Base-by-base conservation (phyloP, 2,113 vertebrate species). In the Platichthys flesus region DNA sequence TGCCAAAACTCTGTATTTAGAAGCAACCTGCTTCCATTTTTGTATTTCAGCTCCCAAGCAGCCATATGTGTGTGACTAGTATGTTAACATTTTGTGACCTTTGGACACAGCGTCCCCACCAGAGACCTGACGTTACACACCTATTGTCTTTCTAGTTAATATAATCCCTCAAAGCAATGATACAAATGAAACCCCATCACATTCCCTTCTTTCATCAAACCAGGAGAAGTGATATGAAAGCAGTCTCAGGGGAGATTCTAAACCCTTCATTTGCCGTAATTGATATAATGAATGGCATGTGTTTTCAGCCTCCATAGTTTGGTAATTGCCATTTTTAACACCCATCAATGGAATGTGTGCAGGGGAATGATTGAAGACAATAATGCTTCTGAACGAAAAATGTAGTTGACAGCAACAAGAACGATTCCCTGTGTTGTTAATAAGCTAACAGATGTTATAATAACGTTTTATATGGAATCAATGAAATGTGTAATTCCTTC, bases 241-340 rank as follows among this genome's bases (percentile, higher is more conserved):
- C 80, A 76, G 82, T 91, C 93, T 89, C 92, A 42, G 59, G 92
- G 92, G 93, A 92, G 78, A 86, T 84, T 86, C 91, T 86, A 90
- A 93, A 91, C 90, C 85, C 90, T 89, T 90, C 89, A 78, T 92
- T 92, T 93, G 86, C 85, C 81, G 88, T 95, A 94, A 94, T 95
- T 95, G 93, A 92, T 93, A 87, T 93, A 93, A 95, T 93, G 91
- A 94, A 92, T 90, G 82, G 84, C 89, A 78, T 88, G 74, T 81
- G 85, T 86, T 89, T 92, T 82, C 88, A 85, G 88, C 84, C 88
- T 91, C 90, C 85, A 65, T 86, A 54, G 51, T 54, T 54, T 54
- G 20, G 51, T 54, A 95, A 95, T 94, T 94, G 93, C 91, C 92
- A 84, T 91, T 90, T 31, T 93, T 93, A 93, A 91, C 93, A 92